Evolutionary conservation across 2,888 invertebrate species (phyloP), one percentile per base, ranked within the genome.

Genomic region (Tenthredo amoena): DNA sequence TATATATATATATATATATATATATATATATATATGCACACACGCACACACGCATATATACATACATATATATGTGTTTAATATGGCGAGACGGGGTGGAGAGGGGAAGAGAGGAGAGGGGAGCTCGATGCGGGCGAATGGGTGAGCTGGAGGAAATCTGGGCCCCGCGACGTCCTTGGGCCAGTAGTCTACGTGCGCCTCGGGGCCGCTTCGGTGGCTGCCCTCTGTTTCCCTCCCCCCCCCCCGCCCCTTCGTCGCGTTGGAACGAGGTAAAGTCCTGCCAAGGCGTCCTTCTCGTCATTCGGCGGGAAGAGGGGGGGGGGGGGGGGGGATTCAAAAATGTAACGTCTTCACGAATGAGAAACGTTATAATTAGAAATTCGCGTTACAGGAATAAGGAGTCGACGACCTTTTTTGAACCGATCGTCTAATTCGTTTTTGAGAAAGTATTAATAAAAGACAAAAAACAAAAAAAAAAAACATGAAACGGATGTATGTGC

Each of bases 151-250:
- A 77, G 68, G 77, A 88, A 91, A 92, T 92, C 91, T 91, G 92
- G 92, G 91, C 89, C 92, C 91, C 90, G 91, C 90, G 91, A 91
- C 91, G 93, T 91, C 92, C 92, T 92, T 92, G 93, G 90, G 90
- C 87, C 89, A 87, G 89, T 89, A 89, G 89, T 89, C 89, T 88
- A 87, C 83, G 87, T 87, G 87, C 84, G 88, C 87, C 87, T 90
- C 91, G 90, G 90, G 90, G 89, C 50, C 50, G 84, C 86, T 50
- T 74, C 85, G 74, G 74, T 81, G 34, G 76, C 76, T 84, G 77
- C 84, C 62, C 84, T 85, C 84, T 65, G 34, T 21, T 68, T 86
- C 87, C 88, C 88, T 87, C 86, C 86, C 87, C 21, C 37, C 40
- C 37, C 34, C 65, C 34, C 18, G 65, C 72, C 77, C 72, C 84